Base-by-base conservation (phyloP, 2,113 vertebrate species). In the Cercocebus atys region DNA sequence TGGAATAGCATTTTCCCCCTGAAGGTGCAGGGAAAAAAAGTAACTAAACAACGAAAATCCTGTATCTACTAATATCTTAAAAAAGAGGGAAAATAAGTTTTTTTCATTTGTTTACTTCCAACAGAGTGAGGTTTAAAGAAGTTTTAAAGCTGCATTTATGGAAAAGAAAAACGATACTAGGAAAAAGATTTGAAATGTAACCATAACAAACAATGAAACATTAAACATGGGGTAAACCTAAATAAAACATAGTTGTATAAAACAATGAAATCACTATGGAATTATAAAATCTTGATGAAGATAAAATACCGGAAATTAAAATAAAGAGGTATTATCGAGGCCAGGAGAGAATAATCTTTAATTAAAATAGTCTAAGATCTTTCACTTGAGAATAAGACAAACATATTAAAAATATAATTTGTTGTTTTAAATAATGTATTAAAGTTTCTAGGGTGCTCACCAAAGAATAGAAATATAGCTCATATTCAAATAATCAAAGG, bases 91-190 rank as follows among this genome's bases (percentile, higher is more conserved):
- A 80, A 23, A n/a, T 52, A 27, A 47, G 6, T 8, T 55, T 25
- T 88, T 95, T 92, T 55, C 57, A 81, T 12, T 80, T 84, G 16
- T 75, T 87, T 84, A 88, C 20, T 70, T 84, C 20, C 84, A 92
- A 83, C 14, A 92, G 32, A 66, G 32, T 91, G 11, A 82, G 14
- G 23, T 18, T 86, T 47, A 95, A 82, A 47, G 30, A 66, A 83
- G 13, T 88, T 95, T 97, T 80, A 92, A 94, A 88, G 72, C 73
- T 50, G 12, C 66, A 86, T 32, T 73, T 88, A 30, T 93, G 9
- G 40, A 87, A 93, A 86, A 47, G 35, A 43, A 90, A 72, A 90
- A 40, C 64, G 7, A 78, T 91, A 20, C 10, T 66, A 76, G 47
- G 43, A 84, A 32, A 61, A 85, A 85, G 8, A 30, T 50, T 6